These are phyloP conservation scores for Acleris holmiana DNA, from an alignment of 2,888 invertebrate genomes.

Conservation along the genomic window DNA sequence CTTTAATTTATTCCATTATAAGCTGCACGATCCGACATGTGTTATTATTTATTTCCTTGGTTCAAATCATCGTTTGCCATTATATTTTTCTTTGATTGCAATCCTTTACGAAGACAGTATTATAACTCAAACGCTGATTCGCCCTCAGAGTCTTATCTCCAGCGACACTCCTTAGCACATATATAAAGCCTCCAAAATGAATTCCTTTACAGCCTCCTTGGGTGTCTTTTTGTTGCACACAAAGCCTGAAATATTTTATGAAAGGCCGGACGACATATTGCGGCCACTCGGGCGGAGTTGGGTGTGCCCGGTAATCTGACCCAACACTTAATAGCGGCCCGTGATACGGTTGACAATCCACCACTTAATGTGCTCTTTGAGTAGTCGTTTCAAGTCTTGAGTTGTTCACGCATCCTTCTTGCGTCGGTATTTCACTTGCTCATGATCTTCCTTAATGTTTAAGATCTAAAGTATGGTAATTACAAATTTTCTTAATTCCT, in stretches of 20 bases:
- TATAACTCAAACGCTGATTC: conserved; percentile 9
- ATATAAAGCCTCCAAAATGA: conserved; percentile 31
- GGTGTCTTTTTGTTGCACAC: conserved; percentile 35
- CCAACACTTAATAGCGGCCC: conserved; percentile 21
- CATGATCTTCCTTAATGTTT: no score
- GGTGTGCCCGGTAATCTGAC: conserved; percentile 27
- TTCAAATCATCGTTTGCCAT: no score
- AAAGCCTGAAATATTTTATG: conserved; percentile 37
- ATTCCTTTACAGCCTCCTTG: conserved; percentile 35
- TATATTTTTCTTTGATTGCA: background rate
- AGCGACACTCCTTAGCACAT: conserved; percentile 21
- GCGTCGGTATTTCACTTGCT: background rate
- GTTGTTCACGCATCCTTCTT: background rate
- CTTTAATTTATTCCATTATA: no score
- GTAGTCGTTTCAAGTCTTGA: conserved; percentile 8
- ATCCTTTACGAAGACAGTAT: background rate
- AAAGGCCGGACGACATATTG: conserved; percentile 31
- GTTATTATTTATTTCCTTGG: no score
- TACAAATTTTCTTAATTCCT: no score
- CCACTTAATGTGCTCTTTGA: conserved; percentile 18
- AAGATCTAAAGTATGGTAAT: no score
- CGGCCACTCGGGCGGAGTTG: conserved; percentile 24
- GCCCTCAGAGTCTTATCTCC: conserved; percentile 16
- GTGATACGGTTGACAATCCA: conserved; percentile 21
- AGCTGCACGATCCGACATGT: no score